Evolutionary conservation across 2,888 invertebrate species (phyloP), one percentile per base, ranked within the genome.

Genomic region (Epirrhoe tristata): DNA sequence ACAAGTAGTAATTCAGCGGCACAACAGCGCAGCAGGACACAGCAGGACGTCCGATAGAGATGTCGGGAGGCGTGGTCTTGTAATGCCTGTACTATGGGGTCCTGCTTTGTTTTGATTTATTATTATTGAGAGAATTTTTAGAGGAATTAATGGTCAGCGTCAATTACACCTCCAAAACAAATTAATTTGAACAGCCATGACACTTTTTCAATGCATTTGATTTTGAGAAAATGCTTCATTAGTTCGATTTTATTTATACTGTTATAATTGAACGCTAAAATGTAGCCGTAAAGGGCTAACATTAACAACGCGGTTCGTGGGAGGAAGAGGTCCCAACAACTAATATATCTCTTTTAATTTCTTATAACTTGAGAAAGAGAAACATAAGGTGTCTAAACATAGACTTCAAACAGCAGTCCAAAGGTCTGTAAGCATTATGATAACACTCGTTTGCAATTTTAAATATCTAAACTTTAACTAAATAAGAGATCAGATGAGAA

Each of bases 11-110:
- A 56, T 53, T 62, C 68, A 58, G 63, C 55, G 74, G 74, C 74
- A 83, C 81, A 83, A 80, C 81, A 78, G 74, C 75, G 14, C 83
- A 76, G 78, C 83, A 70, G 80, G 84, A 31, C 66, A 17, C 69
- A 64, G 73, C 81, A 76, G 80, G 81, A 70, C 75, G 75, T 67
- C 79, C 77, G 64, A 72, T 73, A 65, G 78, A 81, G 80, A 81
- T 76, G 81, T 79, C 73, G 58, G 50, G 59, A 67, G 73, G 71
- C 71, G 71, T 66, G 69, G 66, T 71, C 51, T 73, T 72, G 72
- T 77, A 72, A 67, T 63, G 74, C 71, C 68, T 68, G 67, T 66
- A 54, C 71, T 72, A 72, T 76, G 69, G 66, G 76, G 68, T 71
- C 67, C 71, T 75, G 71, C 67, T 75, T 72, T 72, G 72, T 73